Evolutionary conservation across 2,888 invertebrate species (phyloP).

Genomic region (Minunthozetes semirufus): DNA sequence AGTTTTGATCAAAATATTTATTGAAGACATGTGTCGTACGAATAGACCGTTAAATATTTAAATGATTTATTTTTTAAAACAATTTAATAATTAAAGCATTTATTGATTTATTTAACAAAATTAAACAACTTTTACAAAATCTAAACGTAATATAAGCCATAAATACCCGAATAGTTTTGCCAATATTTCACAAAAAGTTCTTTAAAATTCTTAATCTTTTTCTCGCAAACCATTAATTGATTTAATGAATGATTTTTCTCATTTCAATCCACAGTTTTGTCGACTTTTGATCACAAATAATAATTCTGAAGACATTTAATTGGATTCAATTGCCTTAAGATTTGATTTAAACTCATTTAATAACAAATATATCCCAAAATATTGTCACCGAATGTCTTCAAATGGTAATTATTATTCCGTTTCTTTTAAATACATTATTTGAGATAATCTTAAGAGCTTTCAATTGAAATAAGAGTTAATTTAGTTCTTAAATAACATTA

Average conservation of each 20-base stretch:
- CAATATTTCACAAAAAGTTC: not conserved
- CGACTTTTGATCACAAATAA: not conserved
- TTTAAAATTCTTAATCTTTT: not conserved
- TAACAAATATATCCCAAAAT: not conserved
- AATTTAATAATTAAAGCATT: not conserved
- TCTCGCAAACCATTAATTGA: not conserved
- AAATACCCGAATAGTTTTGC: too few species aligned
- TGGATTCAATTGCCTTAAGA: not conserved
- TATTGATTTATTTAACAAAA: not conserved
- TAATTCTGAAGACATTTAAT: not conserved
- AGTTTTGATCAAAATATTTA: not conserved
- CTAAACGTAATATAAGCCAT: too few species aligned
- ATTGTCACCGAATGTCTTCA: not conserved
- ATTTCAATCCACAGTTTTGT: not conserved
- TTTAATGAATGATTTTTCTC: not conserved
- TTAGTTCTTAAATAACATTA: not conserved
- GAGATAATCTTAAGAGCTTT: not conserved
- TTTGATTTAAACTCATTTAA: not conserved
- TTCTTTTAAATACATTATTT: not conserved
- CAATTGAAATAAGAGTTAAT: not conserved
- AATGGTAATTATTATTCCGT: not conserved
- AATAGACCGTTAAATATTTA: slow-evolving; percentile 18
- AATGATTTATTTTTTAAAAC: not conserved
- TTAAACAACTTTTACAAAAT: too few species aligned
- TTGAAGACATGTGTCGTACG: slow-evolving; percentile 5